phyloP scores from a whole-genome alignment of 1,140 invertebrate genomes.

The Pectinophora gossypiella region DNA sequence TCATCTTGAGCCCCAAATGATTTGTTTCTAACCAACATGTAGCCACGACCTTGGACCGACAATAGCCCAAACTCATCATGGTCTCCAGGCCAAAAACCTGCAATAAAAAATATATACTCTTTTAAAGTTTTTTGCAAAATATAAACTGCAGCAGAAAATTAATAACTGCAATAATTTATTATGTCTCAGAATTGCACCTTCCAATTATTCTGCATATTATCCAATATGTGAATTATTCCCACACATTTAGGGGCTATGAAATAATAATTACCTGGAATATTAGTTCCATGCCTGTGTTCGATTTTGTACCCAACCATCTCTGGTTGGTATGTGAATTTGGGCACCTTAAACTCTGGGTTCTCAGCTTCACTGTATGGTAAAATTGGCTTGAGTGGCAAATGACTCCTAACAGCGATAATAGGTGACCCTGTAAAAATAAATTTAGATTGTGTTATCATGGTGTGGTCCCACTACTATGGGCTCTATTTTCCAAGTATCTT shows the following conservation, averaged over 20 bases:
- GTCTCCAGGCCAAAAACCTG: constrained; percentile 89
- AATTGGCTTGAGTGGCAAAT: constrained; percentile 79
- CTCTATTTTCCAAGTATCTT: no score
- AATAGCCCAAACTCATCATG: constrained; percentile 83
- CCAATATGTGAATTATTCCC: no score
- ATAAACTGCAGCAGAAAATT: no score
- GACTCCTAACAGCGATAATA: constrained; percentile 79
- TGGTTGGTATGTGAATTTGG: constrained; percentile 77
- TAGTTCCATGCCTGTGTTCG: constrained; percentile 78
- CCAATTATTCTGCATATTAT: no score
- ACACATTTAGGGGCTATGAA: no score
- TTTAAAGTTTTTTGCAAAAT: no score
- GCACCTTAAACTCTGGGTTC: constrained; percentile 75
- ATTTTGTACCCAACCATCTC: constrained; percentile 73
- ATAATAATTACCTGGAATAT: constrained; percentile 82
- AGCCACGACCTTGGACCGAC: constrained; percentile 81
- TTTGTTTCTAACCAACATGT: constrained; percentile 69
- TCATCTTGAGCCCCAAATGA: constrained; percentile 72
- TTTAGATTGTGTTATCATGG: no score
- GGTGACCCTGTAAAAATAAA: constrained; percentile 76
- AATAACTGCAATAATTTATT: no score
- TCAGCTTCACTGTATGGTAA: constrained; percentile 75
- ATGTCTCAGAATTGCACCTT: no score
- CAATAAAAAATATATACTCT: constrained; percentile 25
- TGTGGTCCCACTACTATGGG: no score